phyloP scores from a whole-genome alignment of 2,888 invertebrate species.

The Perizoma affinitatum region DNA sequence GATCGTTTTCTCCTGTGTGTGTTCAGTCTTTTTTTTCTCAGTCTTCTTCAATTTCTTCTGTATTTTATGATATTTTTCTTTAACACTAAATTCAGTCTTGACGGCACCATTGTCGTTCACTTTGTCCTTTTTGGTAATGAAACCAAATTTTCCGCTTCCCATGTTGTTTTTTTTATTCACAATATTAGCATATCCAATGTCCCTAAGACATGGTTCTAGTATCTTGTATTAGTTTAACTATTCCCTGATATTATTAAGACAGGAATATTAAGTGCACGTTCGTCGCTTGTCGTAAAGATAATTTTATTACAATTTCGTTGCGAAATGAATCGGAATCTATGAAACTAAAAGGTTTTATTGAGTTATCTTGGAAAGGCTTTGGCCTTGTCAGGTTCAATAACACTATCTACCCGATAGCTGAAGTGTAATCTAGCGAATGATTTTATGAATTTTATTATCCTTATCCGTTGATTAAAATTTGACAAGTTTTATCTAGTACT shows the following conservation, averaged over 20 bases:
- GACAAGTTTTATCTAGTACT: not conserved
- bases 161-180: constrained; percentile 63
- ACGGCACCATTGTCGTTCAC: constrained; percentile 57
- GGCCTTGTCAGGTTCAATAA: constrained; percentile 80
- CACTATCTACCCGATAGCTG: constrained; percentile 67
- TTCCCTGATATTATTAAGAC: constrained; percentile 39
- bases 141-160: constrained; percentile 78
- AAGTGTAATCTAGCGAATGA: constrained; percentile 73
- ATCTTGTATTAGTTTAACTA: constrained; percentile 50
- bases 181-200: constrained; percentile 53
- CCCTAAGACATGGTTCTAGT: constrained; percentile 51
- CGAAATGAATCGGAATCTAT: constrained; percentile 73
- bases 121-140: constrained; percentile 74
- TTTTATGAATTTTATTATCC: constrained; percentile 45
- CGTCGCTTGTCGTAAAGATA: constrained; percentile 71
- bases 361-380: constrained; percentile 71
- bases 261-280: constrained; percentile 53
- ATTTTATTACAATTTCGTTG: constrained; percentile 74
- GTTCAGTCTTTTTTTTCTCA: constrained; percentile 79
- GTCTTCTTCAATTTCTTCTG: constrained; percentile 80
- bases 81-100: constrained; percentile 79
- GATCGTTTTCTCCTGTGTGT: constrained; percentile 72
- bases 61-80: constrained; percentile 75
- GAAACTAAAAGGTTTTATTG: constrained; percentile 81
- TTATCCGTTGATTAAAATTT: constrained; percentile 8